Conservation (phyloP, 1,140 invertebrate genomes). For the Drosophila quadrilineata region DNA sequence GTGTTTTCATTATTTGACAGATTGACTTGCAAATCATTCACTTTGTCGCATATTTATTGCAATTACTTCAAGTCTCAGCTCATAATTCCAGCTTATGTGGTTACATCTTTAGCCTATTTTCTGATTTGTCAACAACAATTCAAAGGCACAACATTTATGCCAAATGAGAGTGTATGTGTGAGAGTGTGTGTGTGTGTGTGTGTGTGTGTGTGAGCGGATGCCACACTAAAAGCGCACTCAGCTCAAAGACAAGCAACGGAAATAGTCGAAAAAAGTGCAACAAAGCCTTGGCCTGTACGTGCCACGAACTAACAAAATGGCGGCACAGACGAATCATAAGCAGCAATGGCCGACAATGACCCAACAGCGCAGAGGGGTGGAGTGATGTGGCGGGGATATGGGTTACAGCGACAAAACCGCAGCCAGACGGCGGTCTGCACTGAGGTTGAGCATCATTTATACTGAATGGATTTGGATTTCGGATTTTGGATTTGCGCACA, state of each 20-base stretch:
- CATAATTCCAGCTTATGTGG: slow-evolving; percentile 42
- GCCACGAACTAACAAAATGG: slow-evolving; percentile 65
- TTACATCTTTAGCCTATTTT: slow-evolving; percentile 1
- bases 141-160: not conserved
- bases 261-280: slow-evolving; percentile 55
- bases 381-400: no score
- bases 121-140: slow-evolving; percentile 38
- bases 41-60: slow-evolving; percentile 19
- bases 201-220: slow-evolving; percentile 54
- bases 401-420: slow-evolving; percentile 62
- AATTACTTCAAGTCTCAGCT: slow-evolving; percentile 50
- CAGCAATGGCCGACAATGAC: slow-evolving; percentile 70
- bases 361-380: slow-evolving; percentile 42
- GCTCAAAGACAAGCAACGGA: slow-evolving; percentile 72
- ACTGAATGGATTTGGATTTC: slow-evolving; percentile 78
- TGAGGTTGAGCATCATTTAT: slow-evolving; percentile 57
- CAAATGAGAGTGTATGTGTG: not conserved
- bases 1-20: no score
- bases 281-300: slow-evolving; percentile 47
- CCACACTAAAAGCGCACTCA: slow-evolving; percentile 74
- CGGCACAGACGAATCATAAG: slow-evolving; percentile 72
- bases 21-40: no score
- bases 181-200: slow-evolving; percentile 13
- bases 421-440: slow-evolving; percentile 54
- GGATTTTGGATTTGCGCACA: slow-evolving; percentile 72